Conservation (phyloP, 2,113 vertebrate genomes). For the Trematocara macrostoma region DNA sequence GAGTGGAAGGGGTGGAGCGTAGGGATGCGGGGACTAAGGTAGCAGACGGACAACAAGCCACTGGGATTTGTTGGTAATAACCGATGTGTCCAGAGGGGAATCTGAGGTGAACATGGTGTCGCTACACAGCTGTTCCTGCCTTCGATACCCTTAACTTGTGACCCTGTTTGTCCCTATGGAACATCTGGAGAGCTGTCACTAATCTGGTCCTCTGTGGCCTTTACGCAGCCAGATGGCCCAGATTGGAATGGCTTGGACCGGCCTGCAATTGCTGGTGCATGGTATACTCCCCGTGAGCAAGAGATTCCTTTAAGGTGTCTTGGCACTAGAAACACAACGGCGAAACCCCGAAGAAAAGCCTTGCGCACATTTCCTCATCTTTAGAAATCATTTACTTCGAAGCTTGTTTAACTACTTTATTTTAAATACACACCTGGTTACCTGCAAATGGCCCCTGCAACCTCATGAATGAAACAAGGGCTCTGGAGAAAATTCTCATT, state of each 20-base stretch:
- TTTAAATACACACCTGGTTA: conserved; percentile 38
- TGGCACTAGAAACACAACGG: neutral
- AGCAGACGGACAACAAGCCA: conserved; percentile 53
- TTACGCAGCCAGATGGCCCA: conserved; percentile 33
- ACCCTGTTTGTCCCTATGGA: conserved; percentile 58
- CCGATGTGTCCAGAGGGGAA: conserved; percentile 64
- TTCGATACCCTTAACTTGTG: conserved; percentile 61
- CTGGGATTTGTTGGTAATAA: conserved; percentile 50
- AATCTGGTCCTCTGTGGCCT: conserved; percentile 10
- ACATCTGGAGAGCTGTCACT: conserved; percentile 68
- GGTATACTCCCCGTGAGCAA: neutral
- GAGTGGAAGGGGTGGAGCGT: neutral
- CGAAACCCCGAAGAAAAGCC: neutral
- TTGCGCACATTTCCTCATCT: neutral
- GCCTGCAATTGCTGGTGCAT: neutral
- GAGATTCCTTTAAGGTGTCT: neutral
- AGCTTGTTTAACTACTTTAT: conserved; percentile 11
- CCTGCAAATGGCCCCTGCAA: conserved; percentile 7
- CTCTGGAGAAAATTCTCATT: conserved; percentile 15
- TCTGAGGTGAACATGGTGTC: conserved; percentile 32
- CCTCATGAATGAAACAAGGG: conserved; percentile 16
- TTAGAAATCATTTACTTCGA: conserved; percentile 12
- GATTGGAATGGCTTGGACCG: conserved; percentile 17
- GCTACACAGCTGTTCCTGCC: conserved; percentile 63
- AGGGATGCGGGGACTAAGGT: neutral